These are phyloP conservation scores for Crotalus helleri DNA, from an alignment of 2,113 vertebrate species.

Conservation along the genomic window DNA sequence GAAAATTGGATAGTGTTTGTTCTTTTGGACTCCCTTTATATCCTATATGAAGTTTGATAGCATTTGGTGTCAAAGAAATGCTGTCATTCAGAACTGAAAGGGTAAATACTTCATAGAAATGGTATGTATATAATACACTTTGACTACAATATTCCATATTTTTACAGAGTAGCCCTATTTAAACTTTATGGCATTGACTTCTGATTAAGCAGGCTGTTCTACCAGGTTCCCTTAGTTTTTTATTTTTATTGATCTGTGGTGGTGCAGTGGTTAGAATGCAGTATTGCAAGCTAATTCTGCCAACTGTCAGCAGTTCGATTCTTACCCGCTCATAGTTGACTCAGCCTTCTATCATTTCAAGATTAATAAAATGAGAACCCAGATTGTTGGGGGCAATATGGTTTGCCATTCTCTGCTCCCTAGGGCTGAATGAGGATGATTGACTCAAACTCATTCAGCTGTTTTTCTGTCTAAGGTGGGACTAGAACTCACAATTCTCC, in stretches of 20 bases:
- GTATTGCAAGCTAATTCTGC: too few relatives aligned
- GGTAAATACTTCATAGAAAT: not conserved
- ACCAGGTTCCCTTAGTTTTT: not conserved
- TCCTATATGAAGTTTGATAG: not conserved
- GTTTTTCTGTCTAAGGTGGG: not conserved
- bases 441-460: not conserved
- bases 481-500: not conserved
- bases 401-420: not conserved
- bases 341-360: too few relatives aligned
- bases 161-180: not conserved
- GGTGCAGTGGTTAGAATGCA: not conserved
- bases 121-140: not conserved
- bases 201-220: not conserved
- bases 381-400: too few relatives aligned
- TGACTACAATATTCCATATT: not conserved
- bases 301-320: too few relatives aligned
- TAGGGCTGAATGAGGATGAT: not conserved
- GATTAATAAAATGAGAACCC: too few relatives aligned
- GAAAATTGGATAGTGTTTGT: not conserved
- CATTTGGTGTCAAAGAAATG: not conserved
- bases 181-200: not conserved
- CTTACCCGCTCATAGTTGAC: too few relatives aligned
- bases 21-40: not conserved
- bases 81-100: not conserved
- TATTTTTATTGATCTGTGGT: not conserved